These are phyloP conservation scores for Petrocephalus schoutedeni DNA, from an alignment of 2,797 vertebrate species.

Conservation along the genomic window DNA sequence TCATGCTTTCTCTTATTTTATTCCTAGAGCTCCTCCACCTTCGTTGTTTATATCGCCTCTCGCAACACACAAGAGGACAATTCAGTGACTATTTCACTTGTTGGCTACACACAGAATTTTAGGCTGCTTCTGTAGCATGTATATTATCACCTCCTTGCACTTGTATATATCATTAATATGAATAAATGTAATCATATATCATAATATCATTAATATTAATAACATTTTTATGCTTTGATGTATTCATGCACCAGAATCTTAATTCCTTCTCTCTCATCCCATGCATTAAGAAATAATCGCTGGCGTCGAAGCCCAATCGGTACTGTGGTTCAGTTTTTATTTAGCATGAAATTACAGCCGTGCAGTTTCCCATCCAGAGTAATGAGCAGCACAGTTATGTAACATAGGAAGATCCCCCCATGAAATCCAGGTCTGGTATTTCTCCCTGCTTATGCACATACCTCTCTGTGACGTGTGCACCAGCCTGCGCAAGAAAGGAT, in stretches of 20 bases:
- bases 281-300: not conserved
- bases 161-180: no score
- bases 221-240: no score
- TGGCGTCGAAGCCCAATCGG: not conserved
- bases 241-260: no score
- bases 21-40: not conserved
- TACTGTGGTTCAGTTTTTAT: not conserved
- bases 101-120: not conserved
- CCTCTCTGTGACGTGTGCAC: slow-evolving; percentile 33
- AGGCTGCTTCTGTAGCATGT: not conserved
- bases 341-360: not conserved
- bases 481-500: slow-evolving; percentile 13
- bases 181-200: no score
- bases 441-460: slow-evolving; percentile 44
- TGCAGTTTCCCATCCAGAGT: not conserved
- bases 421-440: slow-evolving; percentile 33
- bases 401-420: slow-evolving; percentile 19
- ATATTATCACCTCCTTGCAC: not conserved
- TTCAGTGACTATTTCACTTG: not conserved
- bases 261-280: no score
- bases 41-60: not conserved
- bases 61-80: not conserved
- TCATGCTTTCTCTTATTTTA: not conserved
- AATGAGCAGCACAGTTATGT: slow-evolving; percentile 25
- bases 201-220: no score